Conservation (phyloP, 2,797 vertebrate species). For the Sitta carolinensis region DNA sequence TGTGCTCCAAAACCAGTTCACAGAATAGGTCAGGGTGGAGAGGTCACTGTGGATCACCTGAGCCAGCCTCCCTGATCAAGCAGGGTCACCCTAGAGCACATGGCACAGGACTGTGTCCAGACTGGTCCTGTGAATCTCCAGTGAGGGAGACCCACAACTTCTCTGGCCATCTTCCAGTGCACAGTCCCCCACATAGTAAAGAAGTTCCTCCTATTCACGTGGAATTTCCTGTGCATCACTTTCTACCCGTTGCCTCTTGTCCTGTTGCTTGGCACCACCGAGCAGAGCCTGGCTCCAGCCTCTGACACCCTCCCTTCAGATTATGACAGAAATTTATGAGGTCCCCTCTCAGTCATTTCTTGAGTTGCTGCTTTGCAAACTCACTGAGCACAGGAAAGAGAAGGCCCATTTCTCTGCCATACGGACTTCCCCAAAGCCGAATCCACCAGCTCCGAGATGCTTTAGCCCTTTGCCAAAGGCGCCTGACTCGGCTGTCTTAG, state of each 20-base stretch:
- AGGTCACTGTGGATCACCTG: not conserved
- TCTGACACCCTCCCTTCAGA: not conserved
- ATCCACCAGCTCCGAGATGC: not conserved
- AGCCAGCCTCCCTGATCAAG: not conserved
- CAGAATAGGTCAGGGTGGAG: not conserved
- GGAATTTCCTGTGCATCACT: not conserved
- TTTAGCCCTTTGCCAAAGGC: not conserved
- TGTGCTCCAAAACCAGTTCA: fast-evolving
- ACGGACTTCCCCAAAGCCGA: fast-evolving
- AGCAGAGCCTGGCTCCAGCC: not conserved
- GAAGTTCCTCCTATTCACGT: not conserved
- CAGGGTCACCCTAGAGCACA: no score
- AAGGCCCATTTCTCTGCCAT: fast-evolving
- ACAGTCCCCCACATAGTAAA: not conserved
- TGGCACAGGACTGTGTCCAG: not conserved
- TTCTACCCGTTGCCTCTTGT: not conserved
- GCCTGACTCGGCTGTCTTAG: not conserved
- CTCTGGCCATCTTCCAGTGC: not conserved
- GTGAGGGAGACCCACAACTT: not conserved
- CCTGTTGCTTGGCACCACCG: fast-evolving
- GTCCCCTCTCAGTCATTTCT: not conserved
- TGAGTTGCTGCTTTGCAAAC: no score
- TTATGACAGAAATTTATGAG: not conserved
- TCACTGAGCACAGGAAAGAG: fast-evolving
- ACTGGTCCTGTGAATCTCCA: no score